Base-by-base conservation (phyloP, 2,888 invertebrate genomes). In the Rhabditophanes sp. region DNA sequence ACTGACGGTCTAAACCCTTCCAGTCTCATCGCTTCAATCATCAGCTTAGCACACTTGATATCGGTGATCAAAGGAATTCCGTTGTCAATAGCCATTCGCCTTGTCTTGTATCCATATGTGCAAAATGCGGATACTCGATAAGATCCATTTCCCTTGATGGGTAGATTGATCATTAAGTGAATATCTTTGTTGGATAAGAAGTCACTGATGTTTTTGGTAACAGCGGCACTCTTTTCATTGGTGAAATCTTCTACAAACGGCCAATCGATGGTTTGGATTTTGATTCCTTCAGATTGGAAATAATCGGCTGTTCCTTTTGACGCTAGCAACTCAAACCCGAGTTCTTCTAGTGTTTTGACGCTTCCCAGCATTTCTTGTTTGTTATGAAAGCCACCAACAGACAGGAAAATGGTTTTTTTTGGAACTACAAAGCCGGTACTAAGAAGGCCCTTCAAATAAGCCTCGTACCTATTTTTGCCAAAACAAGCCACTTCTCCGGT, bases 401-500 rank as follows among this genome's bases (percentile, higher is more conserved):
- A 93, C 0, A 99, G 69, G 3, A 99, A 75, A 61, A 99, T 87
- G 3, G 84, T 82, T 62, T 81, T 82, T 19, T 48, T 47, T 6
- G 62, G 63, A 49, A 96, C 82, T 51, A 78, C 78, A 64, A 96
- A 96, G 4, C 93, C 96, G 11, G 96, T 90, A 57, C 87, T 85
- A 75, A 96, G 79, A 74, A 90, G 77, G 1, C 87, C 88, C 36
- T 99, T 99, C 35, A 99, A 71, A 65, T 93, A 99, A 0, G 96
- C 96, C 69, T 96, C 93, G 64, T 84, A 82, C 8, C 88, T 75
- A 68, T 90, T 83, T 64, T 87, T 85, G 4, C 96, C 96, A 66
- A 96, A 99, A 69, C 96, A 88, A n/a, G 90, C 96, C 1, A 99
- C 96, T 72, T 99, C 96, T 20, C 96, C 96, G 0, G 96, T 99